Evolutionary conservation across 2,888 invertebrate species (phyloP).

Genomic region (Philhelius pedissequus): DNA sequence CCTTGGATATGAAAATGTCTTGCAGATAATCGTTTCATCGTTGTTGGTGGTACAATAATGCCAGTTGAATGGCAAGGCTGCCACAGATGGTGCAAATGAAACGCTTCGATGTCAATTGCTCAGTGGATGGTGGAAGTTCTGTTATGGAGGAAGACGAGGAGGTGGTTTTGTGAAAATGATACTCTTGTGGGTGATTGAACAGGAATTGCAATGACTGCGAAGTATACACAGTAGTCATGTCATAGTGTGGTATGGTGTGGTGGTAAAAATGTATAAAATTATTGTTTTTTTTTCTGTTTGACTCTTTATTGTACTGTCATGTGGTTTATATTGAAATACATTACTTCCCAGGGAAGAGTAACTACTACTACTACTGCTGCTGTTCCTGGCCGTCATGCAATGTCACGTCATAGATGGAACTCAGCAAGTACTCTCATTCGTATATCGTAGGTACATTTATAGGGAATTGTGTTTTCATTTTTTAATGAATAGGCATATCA

Average conservation of each 20-base stretch:
- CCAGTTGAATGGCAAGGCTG: conserved; percentile 6
- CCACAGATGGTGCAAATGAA: conserved; percentile 43
- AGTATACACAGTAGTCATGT: conserved; percentile 2
- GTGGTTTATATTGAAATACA: conserved; percentile 66
- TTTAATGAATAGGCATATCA: conserved; percentile 48
- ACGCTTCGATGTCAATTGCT: conserved; percentile 46
- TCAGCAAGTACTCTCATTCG: neutral
- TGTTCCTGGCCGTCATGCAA: neutral
- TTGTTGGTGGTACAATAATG: conserved; percentile 31
- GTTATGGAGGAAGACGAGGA: neutral
- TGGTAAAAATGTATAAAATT: conserved; percentile 42
- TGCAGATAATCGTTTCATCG: conserved; percentile 42
- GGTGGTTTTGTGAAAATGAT: conserved; percentile 38
- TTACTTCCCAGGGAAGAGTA: conserved; percentile 31
- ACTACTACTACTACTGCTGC: neutral
- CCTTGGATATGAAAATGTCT: conserved; percentile 27
- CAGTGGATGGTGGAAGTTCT: neutral
- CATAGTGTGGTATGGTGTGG: too few species aligned
- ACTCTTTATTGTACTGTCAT: conserved; percentile 42
- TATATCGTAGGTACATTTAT: neutral
- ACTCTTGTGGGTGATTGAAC: conserved; percentile 64
- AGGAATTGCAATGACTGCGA: conserved; percentile 4
- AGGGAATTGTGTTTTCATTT: conserved; percentile 22
- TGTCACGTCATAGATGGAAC: neutral
- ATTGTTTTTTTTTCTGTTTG: conserved; percentile 37